A percentile compares a stretch with the other conserved stretches of the same genome.
Conservation (phyloP, 2,888 invertebrate genomes). For the Drosophila paranaensis region DNA sequence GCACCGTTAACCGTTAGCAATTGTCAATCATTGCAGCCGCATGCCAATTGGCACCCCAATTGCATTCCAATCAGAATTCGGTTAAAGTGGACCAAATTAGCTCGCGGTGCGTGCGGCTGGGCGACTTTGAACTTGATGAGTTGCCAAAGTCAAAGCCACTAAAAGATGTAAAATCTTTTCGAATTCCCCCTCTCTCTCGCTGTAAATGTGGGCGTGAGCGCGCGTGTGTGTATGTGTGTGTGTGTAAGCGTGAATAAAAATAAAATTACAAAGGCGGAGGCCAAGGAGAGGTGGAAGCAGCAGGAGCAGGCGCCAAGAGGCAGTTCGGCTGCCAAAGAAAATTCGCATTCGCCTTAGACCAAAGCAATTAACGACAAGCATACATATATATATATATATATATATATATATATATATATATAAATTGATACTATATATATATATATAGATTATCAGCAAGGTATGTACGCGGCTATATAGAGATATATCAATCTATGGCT, state of each 20-base stretch:
- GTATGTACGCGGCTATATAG: slow-evolving; percentile 1
- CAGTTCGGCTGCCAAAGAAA: slow-evolving; percentile 55
- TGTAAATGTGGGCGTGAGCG: slow-evolving; percentile 17
- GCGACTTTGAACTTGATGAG: slow-evolving; percentile 48
- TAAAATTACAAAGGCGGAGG: slow-evolving; percentile 33
- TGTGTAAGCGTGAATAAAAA: slow-evolving; percentile 40
- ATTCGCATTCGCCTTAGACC: slow-evolving; percentile 47
- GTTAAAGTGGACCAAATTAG: not conserved
- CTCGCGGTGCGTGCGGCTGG: slow-evolving; percentile 33
- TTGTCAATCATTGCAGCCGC: not conserved
- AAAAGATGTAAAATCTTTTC: slow-evolving; percentile 28
- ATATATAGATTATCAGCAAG: slow-evolving; percentile 3
- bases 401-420: slow-evolving; percentile 2
- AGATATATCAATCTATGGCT: slow-evolving; percentile 6
- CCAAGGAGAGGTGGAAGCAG: not conserved
- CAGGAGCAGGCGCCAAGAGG: slow-evolving; percentile 16
- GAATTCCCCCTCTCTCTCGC: not conserved
- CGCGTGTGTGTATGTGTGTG: slow-evolving; percentile 22
- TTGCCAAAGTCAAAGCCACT: slow-evolving; percentile 44
- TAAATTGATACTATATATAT: not conserved
- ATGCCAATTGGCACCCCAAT: slow-evolving; percentile 2
- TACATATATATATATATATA: not conserved
- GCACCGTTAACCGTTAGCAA: not conserved
- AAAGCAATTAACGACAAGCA: slow-evolving; percentile 19
- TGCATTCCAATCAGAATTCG: slow-evolving; percentile 13